Conservation (phyloP, 1,140 invertebrate species). For the Frieseomelitta varia region DNA sequence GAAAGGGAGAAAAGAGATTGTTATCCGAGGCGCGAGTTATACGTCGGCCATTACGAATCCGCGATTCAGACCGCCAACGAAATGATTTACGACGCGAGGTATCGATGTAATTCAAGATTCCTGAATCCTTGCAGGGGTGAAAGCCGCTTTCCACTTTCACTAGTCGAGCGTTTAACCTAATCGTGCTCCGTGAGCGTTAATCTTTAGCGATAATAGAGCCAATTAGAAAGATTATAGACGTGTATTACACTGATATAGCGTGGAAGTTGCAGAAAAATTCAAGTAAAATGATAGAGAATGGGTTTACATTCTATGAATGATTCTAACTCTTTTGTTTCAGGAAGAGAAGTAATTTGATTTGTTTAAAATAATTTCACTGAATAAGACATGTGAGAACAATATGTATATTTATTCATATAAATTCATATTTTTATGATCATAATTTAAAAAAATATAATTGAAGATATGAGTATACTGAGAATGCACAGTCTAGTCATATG, state of each 20-base stretch:
- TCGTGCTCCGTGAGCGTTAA: background rate
- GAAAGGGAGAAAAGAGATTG: slow-evolving; percentile 51
- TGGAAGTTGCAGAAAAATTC: background rate
- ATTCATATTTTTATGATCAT: too few species aligned
- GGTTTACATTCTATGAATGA: too few species aligned
- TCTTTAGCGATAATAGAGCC: background rate
- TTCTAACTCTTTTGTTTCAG: too few species aligned
- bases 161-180: background rate
- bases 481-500: too few species aligned
- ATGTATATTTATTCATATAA: too few species aligned
- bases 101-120: slow-evolving; percentile 34
- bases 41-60: slow-evolving; percentile 21
- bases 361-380: too few species aligned
- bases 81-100: slow-evolving; percentile 22
- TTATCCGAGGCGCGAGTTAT: slow-evolving; percentile 54
- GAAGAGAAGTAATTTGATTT: too few species aligned
- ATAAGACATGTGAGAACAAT: too few species aligned
- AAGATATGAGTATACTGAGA: too few species aligned
- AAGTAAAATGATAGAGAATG: too few species aligned
- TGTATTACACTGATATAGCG: background rate
- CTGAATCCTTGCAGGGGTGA: slow-evolving; percentile 18
- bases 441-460: too few species aligned
- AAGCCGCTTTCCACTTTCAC: slow-evolving; percentile 43
- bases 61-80: slow-evolving; percentile 22
- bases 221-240: background rate